Evolutionary conservation across 2,113 vertebrate genomes (phyloP).

Genomic region (Telmatochromis sp.): DNA sequence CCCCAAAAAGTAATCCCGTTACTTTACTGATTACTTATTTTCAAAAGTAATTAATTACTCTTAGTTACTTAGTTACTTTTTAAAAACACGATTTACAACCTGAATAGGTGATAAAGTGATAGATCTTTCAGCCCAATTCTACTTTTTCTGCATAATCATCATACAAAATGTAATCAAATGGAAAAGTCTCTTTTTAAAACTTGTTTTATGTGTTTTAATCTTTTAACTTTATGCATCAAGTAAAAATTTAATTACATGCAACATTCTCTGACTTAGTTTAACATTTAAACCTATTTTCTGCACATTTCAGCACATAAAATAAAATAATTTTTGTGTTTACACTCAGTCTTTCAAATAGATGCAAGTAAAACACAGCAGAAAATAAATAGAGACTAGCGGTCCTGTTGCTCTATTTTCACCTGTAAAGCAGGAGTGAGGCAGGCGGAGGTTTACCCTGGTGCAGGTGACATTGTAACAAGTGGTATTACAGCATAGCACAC

Average conservation of each 20-base stretch:
- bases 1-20: fast-evolving
- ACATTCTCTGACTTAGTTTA: neutral
- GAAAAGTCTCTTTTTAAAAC: neutral
- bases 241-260: fast-evolving
- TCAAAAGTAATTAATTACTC: neutral
- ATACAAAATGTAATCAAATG: neutral
- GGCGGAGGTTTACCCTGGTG: neutral
- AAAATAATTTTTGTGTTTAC: too few relatives aligned
- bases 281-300: too few relatives aligned
- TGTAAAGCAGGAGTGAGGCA: fast-evolving
- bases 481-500: neutral
- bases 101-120: fast-evolving
- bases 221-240: neutral
- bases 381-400: neutral
- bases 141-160: neutral
- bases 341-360: too few relatives aligned
- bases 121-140: neutral
- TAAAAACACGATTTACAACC: neutral
- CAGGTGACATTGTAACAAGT: neutral
- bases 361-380: too few relatives aligned
- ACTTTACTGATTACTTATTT: neutral
- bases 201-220: neutral
- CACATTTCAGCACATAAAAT: too few relatives aligned
- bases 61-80: neutral
- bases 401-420: neutral